These are phyloP conservation scores for Aplysina aerophoba DNA, from an alignment of 37 sponge, comb jelly and placozoan species.

Conservation along the genomic window DNA sequence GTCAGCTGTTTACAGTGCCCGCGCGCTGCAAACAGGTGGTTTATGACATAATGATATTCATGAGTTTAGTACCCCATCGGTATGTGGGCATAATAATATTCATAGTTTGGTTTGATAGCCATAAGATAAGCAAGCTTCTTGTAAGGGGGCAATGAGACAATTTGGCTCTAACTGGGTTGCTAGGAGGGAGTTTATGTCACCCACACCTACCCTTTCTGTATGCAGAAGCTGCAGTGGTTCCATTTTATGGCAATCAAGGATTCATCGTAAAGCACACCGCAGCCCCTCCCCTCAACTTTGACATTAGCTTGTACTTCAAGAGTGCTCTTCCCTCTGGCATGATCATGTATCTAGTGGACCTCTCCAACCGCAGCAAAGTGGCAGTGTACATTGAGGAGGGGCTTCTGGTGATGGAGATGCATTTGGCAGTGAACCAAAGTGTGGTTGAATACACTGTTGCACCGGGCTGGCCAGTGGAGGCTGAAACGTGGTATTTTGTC, in stretches of 20 bases:
- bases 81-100: background rate
- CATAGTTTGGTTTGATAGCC: background rate
- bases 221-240: background rate
- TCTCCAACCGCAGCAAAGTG: background rate
- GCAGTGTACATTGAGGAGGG: background rate
- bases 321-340: background rate
- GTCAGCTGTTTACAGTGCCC: no score
- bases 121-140: no score
- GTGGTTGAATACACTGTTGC: background rate
- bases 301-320: constrained; percentile 1
- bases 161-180: no score
- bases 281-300: background rate
- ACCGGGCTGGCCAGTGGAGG: background rate
- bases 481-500: constrained; percentile 18
- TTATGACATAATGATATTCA: background rate
- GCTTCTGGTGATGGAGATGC: background rate
- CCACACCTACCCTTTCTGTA: no score
- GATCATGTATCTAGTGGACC: background rate
- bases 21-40: no score
- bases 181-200: no score
- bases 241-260: background rate
- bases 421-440: background rate
- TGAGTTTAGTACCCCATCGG: background rate
- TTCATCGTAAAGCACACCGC: background rate
- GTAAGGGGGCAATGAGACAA: no score